Conservation (phyloP, 2,113 vertebrate species). For the Strix aluco region DNA sequence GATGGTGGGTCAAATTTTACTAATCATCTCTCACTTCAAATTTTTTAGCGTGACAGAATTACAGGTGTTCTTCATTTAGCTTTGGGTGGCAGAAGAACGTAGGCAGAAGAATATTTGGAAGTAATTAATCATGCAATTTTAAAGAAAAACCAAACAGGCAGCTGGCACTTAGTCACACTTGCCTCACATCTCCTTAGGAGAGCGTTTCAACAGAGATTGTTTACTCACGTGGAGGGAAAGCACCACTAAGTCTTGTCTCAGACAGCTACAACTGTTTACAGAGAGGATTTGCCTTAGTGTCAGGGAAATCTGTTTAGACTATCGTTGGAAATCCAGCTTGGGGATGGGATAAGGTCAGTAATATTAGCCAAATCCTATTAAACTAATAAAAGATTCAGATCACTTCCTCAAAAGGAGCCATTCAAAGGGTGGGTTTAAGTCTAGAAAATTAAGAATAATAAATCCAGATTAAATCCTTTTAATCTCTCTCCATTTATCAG, state of each 20-base stretch:
- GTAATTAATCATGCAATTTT: neutral
- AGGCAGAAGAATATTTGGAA: neutral
- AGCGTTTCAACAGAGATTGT: neutral
- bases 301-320: conserved; percentile 17
- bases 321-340: neutral
- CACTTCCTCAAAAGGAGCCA: neutral
- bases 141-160: neutral
- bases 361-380: conserved; percentile 44
- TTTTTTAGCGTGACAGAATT: neutral
- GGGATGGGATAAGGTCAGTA: conserved; percentile 8
- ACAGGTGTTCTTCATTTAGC: neutral
- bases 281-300: neutral
- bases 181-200: neutral
- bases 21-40: neutral
- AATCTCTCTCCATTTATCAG: neutral
- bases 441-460: conserved; percentile 15
- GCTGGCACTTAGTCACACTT: neutral
- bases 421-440: neutral
- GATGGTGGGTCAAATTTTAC: neutral
- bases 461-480: neutral
- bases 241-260: neutral
- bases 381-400: neutral
- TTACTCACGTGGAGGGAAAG: neutral
- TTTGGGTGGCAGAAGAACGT: neutral
- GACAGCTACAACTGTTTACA: neutral